Base-by-base conservation (phyloP, 2,113 vertebrate species). In the Arvicanthis niloticus region DNA sequence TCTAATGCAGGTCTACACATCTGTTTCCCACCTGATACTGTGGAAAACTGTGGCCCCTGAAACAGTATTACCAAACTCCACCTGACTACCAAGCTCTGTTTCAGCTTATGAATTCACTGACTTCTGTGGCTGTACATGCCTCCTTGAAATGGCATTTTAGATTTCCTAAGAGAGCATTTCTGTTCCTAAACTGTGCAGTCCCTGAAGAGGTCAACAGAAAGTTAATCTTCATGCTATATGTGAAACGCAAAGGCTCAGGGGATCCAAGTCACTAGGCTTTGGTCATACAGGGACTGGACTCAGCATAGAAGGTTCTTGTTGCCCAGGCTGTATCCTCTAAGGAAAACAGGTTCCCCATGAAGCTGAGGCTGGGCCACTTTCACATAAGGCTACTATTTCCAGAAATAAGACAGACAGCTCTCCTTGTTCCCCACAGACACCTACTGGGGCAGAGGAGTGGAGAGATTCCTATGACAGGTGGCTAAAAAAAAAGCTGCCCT, bases 401-500 rank as follows among this genome's bases (percentile, higher is more conserved):
- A n/a, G 9, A 3, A 2, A 1, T 16, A 31, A 45, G 84, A 48
- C 15, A 75, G 81, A 45, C 19, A 0, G 17, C 29, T 13, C 11
- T 31, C 48, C 58, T n/a, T 78, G 19, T 15, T 24, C 26, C 29
- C 48, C 37, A 0, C 53, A 3, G 78, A 73, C 45, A 21, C n/a
- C 10, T 1, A 10, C 3, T 9, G 21, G 0, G 0, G 1, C 5
- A 3, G n/a, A 37, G 62, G 31, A 34, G 3, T 29, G 8, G n/a
- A 29, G 2, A n/a, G 9, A 0, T 21, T 40, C 26, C 11, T 65
- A 7, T 48, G 48, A 70, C 51, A n/a, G 8, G 4, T 9, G 5
- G 9, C 53, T 48, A 0, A 0, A n/a, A 51, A n/a, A 51, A 81
- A 22, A 92, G 37, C 19, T 5, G 1, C 3, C 5, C 12, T 42